Base-by-base conservation (phyloP, 2,113 vertebrate species). In the Leptocoma aspasia region DNA sequence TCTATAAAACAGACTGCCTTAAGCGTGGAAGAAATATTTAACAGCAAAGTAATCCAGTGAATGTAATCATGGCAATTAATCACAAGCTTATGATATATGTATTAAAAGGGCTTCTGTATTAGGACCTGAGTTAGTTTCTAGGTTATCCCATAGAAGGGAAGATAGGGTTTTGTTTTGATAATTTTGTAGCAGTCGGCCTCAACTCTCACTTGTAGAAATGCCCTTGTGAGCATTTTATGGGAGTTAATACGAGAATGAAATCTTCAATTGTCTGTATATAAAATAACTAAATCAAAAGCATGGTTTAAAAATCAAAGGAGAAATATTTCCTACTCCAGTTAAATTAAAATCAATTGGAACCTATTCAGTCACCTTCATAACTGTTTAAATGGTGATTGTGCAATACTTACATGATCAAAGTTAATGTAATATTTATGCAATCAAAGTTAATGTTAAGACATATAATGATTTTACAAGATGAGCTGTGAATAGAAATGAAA, bases 371-470 rank as follows among this genome's bases (percentile, higher is more conserved):
- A 93, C 73, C 59, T 95, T 97, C 88, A 87, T 89, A 92, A 96
- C 97, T 97, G 79, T 96, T 97, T 97, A 86, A 97, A 87, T 90
- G 75, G 59, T 91, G 92, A 96, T 97, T 96, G 84, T 96, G 88
- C 94, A 96, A 94, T 96, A 95, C 59, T 93, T 96, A 53, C 21
- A 11, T 96, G 96, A 98, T 96, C 96, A 95, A 97, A 98, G 89
- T 95, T 97, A 98, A 98, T 98, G 97, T 80, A 98, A 98, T 97
- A 98, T 98, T 98, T 98, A 98, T 98, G 96, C 95, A 98, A 98
- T 98, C 96, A 98, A 94, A 96, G 91, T 96, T 97, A 97, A 97
- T 95, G 90, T 97, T 97, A 98, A 97, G 94, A 92, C 64, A 98
- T 97, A 83, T 95, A 96, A 97, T 91, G 92, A 97, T 98, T 97